Evolutionary conservation across 2,113 vertebrate species (phyloP).

Genomic region (Vireo altiloquus): DNA sequence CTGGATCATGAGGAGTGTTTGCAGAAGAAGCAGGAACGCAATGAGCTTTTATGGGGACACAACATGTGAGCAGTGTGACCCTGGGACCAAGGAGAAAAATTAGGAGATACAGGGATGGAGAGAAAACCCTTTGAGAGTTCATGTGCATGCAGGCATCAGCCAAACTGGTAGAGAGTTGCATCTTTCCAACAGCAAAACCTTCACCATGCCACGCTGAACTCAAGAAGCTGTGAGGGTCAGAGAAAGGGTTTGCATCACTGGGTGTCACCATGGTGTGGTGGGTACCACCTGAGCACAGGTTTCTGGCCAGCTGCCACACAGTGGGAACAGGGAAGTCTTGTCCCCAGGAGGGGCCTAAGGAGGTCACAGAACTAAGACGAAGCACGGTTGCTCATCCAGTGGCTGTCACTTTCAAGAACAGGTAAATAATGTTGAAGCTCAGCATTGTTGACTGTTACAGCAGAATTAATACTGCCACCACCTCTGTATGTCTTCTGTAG

Average conservation of each 20-base stretch:
- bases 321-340: accelerated
- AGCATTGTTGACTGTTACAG: neutral
- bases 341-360: neutral
- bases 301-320: neutral
- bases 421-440: neutral
- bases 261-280: neutral
- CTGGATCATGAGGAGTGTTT: neutral
- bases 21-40: neutral
- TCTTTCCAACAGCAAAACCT: neutral
- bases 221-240: neutral
- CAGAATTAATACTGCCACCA: neutral
- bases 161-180: accelerated
- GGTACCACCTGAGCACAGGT: neutral
- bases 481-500: accelerated
- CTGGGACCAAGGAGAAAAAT: neutral
- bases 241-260: neutral
- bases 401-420: neutral
- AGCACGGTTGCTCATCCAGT: neutral
- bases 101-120: accelerated
- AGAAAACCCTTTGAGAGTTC: accelerated
- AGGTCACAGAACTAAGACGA: accelerated
- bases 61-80: neutral
- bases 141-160: accelerated
- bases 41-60: neutral
- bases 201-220: neutral